Evolutionary conservation across 2,797 vertebrate species (phyloP), one percentile per base, ranked within the genome.

Genomic region (Sebastes variabilis): DNA sequence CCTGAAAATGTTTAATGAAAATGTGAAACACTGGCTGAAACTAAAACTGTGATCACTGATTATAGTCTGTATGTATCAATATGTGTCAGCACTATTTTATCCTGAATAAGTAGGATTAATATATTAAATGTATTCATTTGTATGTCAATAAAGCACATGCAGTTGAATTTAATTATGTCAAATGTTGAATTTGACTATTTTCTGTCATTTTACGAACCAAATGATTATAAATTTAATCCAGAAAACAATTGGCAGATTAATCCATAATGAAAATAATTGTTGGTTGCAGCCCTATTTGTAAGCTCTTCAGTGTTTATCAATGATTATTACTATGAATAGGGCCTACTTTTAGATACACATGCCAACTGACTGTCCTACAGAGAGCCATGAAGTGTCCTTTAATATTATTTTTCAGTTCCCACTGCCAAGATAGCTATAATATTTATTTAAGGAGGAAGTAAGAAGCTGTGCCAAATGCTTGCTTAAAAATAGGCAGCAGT

Each of bases 401-500:
- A 58, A 77, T 72, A 74, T 52, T 85, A 66, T 27, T 87, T 82
- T 83, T 64, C 68, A 79, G 16, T 14, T 72, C 38, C 65, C 70
- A 68, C 65, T 84, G 86, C 87, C 83, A 88, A 80, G 67, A 84
- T 62, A 76, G 75, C 58, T 87, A 38, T 74, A 84, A 86, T 81
- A 84, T 89, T 88, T 83, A 90, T 85, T 76, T 77, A 86, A 89
- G 76, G 85, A 67, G 65, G 86, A 90, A 91, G 81, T 82, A 77
- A 83, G 78, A 83, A 70, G 64, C 77, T 42, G 59, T 87, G 87
- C 92, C 89, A 93, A 91, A 89, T 86, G 75, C 65, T 76, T 73
- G n/a, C 70, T 80, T 90, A 89, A 92, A 94, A 94, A 93, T 94
- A 95, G 90, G 89, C 68, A 71, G 77, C 85, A 89, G 83, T 87